These are phyloP conservation scores for Thecophora atra DNA, from an alignment of 2,888 invertebrate species.

Conservation along the genomic window DNA sequence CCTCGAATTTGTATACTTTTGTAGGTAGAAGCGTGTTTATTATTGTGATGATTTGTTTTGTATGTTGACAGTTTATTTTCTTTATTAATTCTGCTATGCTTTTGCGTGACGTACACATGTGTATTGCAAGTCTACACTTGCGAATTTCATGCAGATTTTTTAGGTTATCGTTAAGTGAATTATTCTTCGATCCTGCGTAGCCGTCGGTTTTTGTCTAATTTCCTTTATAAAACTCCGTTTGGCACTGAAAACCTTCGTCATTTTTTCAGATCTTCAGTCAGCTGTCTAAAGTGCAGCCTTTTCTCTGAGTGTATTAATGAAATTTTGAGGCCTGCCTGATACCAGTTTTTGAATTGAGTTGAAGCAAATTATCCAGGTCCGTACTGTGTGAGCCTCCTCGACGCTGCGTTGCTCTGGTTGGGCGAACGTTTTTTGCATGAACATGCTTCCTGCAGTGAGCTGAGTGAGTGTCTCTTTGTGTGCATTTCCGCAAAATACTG, in stretches of 20 bases:
- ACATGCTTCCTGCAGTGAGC: constrained; percentile 20
- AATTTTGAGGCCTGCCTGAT: neutral
- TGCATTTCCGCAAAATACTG: constrained; percentile 22
- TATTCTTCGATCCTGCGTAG: too few relatives aligned
- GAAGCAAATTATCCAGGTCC: neutral
- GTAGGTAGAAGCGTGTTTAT: constrained; percentile 51
- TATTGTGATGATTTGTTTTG: constrained; percentile 56
- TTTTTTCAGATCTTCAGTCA: too few relatives aligned
- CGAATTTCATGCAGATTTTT: neutral
- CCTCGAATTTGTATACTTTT: constrained; percentile 28
- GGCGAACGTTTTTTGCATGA: neutral
- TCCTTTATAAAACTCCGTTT: too few relatives aligned
- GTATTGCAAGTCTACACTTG: neutral
- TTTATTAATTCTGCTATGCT: constrained; percentile 40
- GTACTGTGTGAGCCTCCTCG: neutral
- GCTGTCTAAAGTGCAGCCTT: neutral
- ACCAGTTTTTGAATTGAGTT: neutral
- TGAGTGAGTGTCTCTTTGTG: constrained; percentile 15
- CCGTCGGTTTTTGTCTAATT: too few relatives aligned
- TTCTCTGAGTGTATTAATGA: neutral
- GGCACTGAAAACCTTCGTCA: too few relatives aligned
- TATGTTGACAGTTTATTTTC: constrained; percentile 56
- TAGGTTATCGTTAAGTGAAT: too few relatives aligned
- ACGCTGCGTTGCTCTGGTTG: constrained; percentile 9
- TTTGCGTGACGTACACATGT: constrained; percentile 6